A percentile compares a stretch with the other conserved stretches of the same genome.
These are phyloP conservation scores for Siderastrea radians DNA, from an alignment of 92 coral and sea anemone species.

Conservation along the genomic window DNA sequence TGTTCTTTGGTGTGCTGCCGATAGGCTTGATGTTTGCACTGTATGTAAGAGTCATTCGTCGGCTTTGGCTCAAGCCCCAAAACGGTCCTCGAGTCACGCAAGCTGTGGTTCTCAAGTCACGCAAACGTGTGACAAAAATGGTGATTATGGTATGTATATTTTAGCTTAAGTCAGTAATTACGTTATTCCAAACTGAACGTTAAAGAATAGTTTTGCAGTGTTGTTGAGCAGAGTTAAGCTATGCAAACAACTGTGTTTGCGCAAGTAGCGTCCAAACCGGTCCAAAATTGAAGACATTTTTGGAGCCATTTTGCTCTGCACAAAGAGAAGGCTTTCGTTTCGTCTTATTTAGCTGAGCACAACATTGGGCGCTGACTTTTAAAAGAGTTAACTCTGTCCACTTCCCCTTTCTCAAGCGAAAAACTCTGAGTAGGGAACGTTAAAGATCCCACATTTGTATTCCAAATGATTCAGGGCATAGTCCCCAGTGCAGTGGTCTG, in stretches of 20 bases:
- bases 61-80: constrained; percentile 57
- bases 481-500: no score
- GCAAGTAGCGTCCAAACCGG: neutral
- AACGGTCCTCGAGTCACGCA: constrained; percentile 43
- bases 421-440: no score
- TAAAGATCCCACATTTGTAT: no score
- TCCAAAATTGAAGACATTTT: no score
- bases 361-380: no score
- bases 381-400: no score
- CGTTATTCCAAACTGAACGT: neutral
- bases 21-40: constrained; percentile 58
- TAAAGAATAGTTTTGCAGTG: neutral
- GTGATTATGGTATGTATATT: constrained; percentile 56
- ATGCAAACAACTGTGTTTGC: no score
- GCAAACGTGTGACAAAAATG: constrained; percentile 74
- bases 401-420: no score
- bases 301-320: no score
- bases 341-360: no score
- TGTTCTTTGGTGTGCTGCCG: constrained; percentile 57
- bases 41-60: constrained; percentile 57
- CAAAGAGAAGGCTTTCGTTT: no score
- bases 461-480: no score
- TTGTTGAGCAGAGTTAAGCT: neutral
- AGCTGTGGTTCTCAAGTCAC: constrained; percentile 63
- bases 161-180: neutral